Percentiles rank a stretch among this genome's conserved stretches.
These are phyloP conservation scores for Hemichromis elongatus DNA, from an alignment of 2,113 vertebrate genomes.

Conservation along the genomic window DNA sequence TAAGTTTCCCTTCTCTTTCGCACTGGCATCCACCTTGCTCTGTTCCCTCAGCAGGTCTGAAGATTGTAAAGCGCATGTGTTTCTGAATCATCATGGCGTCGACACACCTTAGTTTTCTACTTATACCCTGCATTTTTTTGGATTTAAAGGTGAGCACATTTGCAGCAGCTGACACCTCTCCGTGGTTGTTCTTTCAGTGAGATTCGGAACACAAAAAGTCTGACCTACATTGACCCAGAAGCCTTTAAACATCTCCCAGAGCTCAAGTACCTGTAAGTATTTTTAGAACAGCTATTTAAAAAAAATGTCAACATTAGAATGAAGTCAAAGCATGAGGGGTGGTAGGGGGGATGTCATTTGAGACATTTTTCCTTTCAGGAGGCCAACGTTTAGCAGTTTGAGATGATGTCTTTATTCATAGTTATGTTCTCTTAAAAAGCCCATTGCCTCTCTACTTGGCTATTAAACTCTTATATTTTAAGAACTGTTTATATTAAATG, in stretches of 20 bases:
- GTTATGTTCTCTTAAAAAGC: not conserved
- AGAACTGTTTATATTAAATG: not conserved
- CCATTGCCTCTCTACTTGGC: not conserved
- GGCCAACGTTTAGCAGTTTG: not conserved
- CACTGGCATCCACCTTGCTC: conserved; percentile 9
- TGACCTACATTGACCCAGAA: conserved; percentile 80
- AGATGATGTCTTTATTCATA: not conserved
- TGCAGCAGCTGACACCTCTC: not conserved
- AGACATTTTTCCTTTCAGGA: not conserved
- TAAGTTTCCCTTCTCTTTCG: conserved; percentile 7
- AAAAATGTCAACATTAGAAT: not conserved
- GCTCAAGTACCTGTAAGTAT: conserved; percentile 92
- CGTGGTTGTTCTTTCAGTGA: conserved; percentile 78
- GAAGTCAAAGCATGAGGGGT: not conserved
- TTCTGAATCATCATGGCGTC: not conserved
- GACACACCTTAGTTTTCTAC: not conserved
- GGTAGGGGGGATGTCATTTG: rapidly evolving
- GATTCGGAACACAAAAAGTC: conserved; percentile 86
- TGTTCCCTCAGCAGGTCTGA: conserved; percentile 1
- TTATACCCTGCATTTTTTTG: not conserved
- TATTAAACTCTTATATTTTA: not conserved
- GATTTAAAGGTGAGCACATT: not conserved
- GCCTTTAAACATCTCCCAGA: conserved; percentile 87
- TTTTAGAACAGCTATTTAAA: not conserved
- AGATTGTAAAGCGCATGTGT: not conserved